A percentile compares a stretch with the other conserved stretches of the same genome.
Conservation (phyloP, 2,888 invertebrate genomes). For the Agrotis puta region DNA sequence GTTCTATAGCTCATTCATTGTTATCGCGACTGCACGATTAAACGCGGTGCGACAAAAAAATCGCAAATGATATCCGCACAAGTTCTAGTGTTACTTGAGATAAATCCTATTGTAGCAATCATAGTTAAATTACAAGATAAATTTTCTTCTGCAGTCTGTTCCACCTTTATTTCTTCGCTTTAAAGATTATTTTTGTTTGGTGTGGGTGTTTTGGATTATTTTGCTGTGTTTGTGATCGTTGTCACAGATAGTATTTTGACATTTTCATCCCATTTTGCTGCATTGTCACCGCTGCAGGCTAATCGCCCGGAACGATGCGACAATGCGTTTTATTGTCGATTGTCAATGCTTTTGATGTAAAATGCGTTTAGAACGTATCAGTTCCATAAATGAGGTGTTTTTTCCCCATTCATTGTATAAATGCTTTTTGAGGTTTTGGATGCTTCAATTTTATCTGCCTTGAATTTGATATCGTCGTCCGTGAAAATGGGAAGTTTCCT, state of each 20-base stretch:
- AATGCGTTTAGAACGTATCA: slow-evolving; percentile 60
- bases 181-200: slow-evolving; percentile 56
- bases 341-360: slow-evolving; percentile 58
- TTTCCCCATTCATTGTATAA: slow-evolving; percentile 14
- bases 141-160: slow-evolving; percentile 3
- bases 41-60: slow-evolving; percentile 71
- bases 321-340: slow-evolving; percentile 66
- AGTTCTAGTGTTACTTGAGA: slow-evolving; percentile 86
- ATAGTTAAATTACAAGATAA: slow-evolving; percentile 50
- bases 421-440: slow-evolving; percentile 28
- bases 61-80: slow-evolving; percentile 80
- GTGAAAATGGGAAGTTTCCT: not conserved
- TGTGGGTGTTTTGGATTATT: slow-evolving; percentile 25
- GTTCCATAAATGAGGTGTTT: slow-evolving; percentile 45
- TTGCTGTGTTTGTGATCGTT: slow-evolving; percentile 78
- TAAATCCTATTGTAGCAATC: slow-evolving; percentile 74
- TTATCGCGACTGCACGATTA: slow-evolving; percentile 73
- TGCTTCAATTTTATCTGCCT: not conserved
- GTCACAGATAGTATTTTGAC: slow-evolving; percentile 88
- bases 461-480: not conserved
- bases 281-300: slow-evolving; percentile 82
- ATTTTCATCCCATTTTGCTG: slow-evolving; percentile 88
- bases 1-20: slow-evolving; percentile 71
- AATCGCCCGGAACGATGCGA: slow-evolving; percentile 84
- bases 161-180: slow-evolving; percentile 4